phyloP scores from a whole-genome alignment of 2,797 vertebrate species.

The Sylvia borin region DNA sequence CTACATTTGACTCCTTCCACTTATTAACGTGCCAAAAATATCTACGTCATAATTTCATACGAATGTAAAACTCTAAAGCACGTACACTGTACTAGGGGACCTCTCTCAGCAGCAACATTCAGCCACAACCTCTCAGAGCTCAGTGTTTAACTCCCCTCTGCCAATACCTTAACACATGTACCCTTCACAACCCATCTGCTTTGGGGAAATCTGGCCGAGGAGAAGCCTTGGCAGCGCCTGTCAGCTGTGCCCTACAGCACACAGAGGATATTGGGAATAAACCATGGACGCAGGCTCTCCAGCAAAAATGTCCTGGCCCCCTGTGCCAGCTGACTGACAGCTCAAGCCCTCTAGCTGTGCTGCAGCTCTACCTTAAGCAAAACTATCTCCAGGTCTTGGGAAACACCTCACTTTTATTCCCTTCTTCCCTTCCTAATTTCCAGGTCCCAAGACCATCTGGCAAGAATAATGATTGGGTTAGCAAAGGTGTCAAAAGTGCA shows the following conservation, averaged over 20 bases:
- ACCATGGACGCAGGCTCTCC: background rate
- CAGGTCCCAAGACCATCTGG: background rate
- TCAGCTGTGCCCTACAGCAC: background rate
- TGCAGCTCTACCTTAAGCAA: background rate
- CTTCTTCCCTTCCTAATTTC: background rate
- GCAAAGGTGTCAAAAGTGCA: background rate
- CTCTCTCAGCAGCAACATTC: background rate
- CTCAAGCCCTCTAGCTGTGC: background rate
- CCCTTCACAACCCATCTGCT: conserved; percentile 47
- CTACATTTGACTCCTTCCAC: background rate
- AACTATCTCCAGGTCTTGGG: background rate
- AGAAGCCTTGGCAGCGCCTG: background rate
- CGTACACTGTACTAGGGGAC: background rate
- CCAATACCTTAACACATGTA: conserved; percentile 5
- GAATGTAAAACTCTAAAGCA: background rate
- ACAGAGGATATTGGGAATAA: background rate
- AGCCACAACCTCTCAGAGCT: conserved; percentile 4
- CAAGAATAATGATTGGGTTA: background rate
- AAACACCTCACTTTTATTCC: background rate
- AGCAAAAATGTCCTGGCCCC: background rate
- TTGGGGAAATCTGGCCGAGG: background rate
- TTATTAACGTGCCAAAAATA: background rate
- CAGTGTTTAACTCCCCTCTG: background rate
- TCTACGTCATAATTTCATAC: background rate
- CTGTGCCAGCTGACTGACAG: background rate